Conservation (phyloP, 2,888 invertebrate genomes). For the Lepidochrysops patricia region DNA sequence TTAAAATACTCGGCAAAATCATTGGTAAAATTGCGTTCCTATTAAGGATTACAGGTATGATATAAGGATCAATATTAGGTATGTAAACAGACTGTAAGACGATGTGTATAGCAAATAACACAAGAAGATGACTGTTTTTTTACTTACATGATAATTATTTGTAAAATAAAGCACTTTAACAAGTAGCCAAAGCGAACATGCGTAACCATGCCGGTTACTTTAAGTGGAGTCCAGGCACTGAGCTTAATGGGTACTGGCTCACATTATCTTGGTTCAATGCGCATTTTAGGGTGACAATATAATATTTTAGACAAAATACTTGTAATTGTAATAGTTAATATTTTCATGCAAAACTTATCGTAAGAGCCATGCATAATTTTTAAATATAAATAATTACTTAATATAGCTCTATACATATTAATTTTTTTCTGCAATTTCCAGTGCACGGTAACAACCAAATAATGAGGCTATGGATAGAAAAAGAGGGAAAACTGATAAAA, state of each 20-base stretch:
- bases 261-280: constrained; percentile 5
- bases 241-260: neutral
- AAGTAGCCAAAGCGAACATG: neutral
- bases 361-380: too few species aligned
- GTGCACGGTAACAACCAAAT: constrained; percentile 66
- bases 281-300: constrained; percentile 10
- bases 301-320: neutral
- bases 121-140: neutral
- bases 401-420: too few species aligned
- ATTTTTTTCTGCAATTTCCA: constrained; percentile 31
- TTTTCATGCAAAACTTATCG: neutral
- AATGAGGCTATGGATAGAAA: constrained; percentile 76
- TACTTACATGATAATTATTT: neutral
- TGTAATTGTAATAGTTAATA: neutral
- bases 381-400: too few species aligned
- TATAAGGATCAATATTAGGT: too few species aligned
- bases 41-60: neutral
- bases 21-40: too few species aligned
- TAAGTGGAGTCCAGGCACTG: constrained; percentile 13
- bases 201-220: constrained; percentile 7
- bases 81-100: too few species aligned
- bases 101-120: neutral
- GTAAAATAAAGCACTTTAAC: neutral
- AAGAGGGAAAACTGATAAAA: constrained; percentile 70
- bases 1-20: too few species aligned